phyloP scores from a whole-genome alignment of 2,888 invertebrate species.

The Sepiola atlantica region DNA sequence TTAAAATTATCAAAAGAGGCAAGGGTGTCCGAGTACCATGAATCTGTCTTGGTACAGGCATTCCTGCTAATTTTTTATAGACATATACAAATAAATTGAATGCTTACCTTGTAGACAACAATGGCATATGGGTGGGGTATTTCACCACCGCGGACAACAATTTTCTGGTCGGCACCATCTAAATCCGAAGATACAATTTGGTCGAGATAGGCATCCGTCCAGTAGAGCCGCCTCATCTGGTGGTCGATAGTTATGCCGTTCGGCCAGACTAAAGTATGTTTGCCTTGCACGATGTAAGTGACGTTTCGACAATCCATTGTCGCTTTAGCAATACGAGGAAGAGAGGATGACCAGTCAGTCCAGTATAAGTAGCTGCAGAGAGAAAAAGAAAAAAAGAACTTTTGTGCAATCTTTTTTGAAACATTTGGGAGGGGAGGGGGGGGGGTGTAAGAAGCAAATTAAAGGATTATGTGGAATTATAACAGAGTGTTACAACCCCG shows the following conservation, averaged over 20 bases:
- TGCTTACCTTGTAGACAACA: constrained; percentile 82
- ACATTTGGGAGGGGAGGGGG: no score
- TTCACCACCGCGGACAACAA: constrained; percentile 77
- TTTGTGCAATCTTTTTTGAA: no score
- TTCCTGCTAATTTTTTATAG: neutral
- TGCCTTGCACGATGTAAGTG: constrained; percentile 71
- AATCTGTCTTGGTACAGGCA: no score
- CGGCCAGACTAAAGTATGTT: constrained; percentile 85
- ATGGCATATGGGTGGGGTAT: constrained; percentile 90
- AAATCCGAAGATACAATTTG: constrained; percentile 86
- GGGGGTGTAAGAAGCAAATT: no score
- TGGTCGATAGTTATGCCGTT: constrained; percentile 91
- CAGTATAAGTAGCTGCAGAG: constrained; percentile 81
- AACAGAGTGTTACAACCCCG: no score
- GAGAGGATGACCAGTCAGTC: constrained; percentile 89
- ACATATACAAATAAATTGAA: neutral
- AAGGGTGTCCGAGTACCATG: no score
- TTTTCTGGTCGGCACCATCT: constrained; percentile 79
- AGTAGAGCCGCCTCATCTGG: constrained; percentile 86
- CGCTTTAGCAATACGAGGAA: constrained; percentile 86
- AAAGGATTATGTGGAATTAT: no score
- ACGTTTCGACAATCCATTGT: constrained; percentile 85
- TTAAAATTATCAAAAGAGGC: no score
- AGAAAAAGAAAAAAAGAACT: neutral
- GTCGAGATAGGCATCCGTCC: constrained; percentile 89